Evolutionary conservation across 2,888 invertebrate species (phyloP), one percentile per base, ranked within the genome.

Genomic region (Drosophila cognata): DNA sequence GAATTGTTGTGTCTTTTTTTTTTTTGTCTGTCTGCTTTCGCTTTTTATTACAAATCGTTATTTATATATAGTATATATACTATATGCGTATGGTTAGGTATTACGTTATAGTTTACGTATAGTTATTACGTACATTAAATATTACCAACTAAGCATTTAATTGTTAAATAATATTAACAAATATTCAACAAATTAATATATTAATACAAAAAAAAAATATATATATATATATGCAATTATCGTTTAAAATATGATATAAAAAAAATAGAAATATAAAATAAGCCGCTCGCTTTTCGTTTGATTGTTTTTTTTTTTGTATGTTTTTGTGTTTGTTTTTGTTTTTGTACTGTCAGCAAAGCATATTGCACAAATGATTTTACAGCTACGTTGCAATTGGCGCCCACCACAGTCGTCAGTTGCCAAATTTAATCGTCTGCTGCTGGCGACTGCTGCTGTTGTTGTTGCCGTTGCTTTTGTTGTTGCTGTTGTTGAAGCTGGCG

Each of bases 401-500:
- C 31, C 48, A 33, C 31, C 46, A 13, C 55, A 57, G 41, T n/a
- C 31, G 16, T 89, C 66, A 93, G 64, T 93, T 93, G 55, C 92
- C 93, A 77, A 93, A 93, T 53, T 91, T 93, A 48, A 93, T 93
- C 38, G 91, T 89, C 78, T 93, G 93, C 75, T 82, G 67, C 83
- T 82, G 60, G 31, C 62, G 68, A 29, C 33, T 67, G 43, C 21
- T 81, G 65, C 80, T 84, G 58, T 53, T 79, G 57, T n/a, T 64
- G 61, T n/a, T 53, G 69, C 0, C 79, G 29, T 72, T 81, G 61
- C 11, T 58, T 50, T 8, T 64, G 50, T 29, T 57, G 48, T 41
- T 84, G 69, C 78, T 87, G 58, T 60, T 80, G 57, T 36, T 55
- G 38, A 67, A 67, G 48, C 71, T 67, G 48, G 70, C 56, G 71